Base-by-base conservation (phyloP, 2,113 vertebrate genomes). In the Micromys minutus region DNA sequence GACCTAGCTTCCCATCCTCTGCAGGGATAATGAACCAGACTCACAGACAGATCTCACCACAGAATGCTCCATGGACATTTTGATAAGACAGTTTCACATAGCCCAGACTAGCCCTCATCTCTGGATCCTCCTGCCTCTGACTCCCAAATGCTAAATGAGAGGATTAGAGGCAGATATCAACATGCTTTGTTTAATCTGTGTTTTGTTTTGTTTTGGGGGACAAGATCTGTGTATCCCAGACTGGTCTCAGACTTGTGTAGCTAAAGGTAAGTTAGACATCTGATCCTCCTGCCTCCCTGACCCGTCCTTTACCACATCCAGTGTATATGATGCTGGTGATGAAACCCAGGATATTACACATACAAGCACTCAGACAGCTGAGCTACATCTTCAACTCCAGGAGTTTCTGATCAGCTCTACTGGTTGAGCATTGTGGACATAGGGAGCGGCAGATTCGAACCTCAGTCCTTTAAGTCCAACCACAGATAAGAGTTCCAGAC, bases 381-480 rank as follows among this genome's bases (percentile, higher is more conserved):
- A 61, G 57, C 57, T 61, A 42, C n/a, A 21, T 21, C 81, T 67
- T 39, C 83, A 36, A 12, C 42, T 3, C 10, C n/a, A 8, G 29
- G 17, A 55, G n/a, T 29, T 77, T 26, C 39, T 5, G 47, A 36
- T 47, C 17, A 29, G 29, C 36, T 63, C 39, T 61, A 42, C 5
- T 75, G 71, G 1, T 42, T 76, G 29, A 42, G 12, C 19, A 3
- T 17, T 34, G n/a, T 5, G 15, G 52, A 89, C 34, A 16, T 34
- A 36, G 45, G 5, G 4, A 22, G 15, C 59, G 34, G 31, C 2
- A 4, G 22, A 57, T 31, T 71, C 63, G 42, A 93, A 39, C 29
- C 36, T 22, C 55, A 42, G 0, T 24, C 5, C 1, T 21, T 10
- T 21, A 7, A 29, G 47, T 15, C 4, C 29, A 5, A 8, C 36